Evolutionary conservation across 2,888 invertebrate species (phyloP), one percentile per base, ranked within the genome.

Genomic region (Pelosia muscerda): DNA sequence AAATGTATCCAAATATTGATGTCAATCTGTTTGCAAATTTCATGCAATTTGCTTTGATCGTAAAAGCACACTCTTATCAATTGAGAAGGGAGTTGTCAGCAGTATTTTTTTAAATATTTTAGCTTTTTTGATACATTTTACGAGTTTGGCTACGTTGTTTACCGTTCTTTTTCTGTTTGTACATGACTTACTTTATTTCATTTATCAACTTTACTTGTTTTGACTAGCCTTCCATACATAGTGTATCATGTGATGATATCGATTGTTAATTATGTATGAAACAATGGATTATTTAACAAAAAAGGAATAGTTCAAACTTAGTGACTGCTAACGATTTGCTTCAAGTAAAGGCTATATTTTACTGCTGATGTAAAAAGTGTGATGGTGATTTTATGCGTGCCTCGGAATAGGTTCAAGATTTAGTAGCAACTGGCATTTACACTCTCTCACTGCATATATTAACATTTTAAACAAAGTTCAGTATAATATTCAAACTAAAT

Each of bases 401-500:
- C 22, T 22, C 15, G 23, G 34, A 58, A 34, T 34, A 22, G 22
- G 22, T 31, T 58, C 49, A 49, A 49, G 49, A 49, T 49, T 59
- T 59, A 22, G 13, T 31, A 10, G 31, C 25, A n/a, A 28, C 56
- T n/a, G 23, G 22, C 19, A 11, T 22, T 64, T 65, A 49, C 49
- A n/a, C 15, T 34, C 34, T 31, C 15, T 57, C 57, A 57, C 10
- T 63, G 55, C 26, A 69, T 31, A 67, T 34, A 8, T 62, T 26
- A 49, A 49, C 53, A 28, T 34, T 49, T 54, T 57, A 66, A 22
- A 56, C 60, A 67, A 57, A 26, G 4, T 8, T 66, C 22, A 63
- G 28, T 66, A 49, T 49, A 42, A 22, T 31, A 66, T 0, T 42
- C 13, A 26, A 65, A 68, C 5, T 68, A 55, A 65, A 67, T 69